phyloP scores from a whole-genome alignment of 2,113 vertebrate species.

The Oreochromis tanganicae region DNA sequence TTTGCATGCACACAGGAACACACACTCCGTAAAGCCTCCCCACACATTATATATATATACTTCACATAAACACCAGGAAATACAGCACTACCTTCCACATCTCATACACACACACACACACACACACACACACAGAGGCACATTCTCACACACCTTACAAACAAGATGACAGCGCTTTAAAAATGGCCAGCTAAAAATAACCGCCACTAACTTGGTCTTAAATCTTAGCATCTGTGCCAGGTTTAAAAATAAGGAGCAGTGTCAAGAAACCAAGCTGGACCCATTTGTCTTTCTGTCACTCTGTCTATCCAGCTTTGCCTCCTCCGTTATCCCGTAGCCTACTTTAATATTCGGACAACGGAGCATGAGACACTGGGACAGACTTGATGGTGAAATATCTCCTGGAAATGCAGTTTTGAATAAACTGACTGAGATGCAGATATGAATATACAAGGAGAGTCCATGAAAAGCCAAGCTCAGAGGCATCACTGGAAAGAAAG shows the following conservation, averaged over 20 bases:
- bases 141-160: constrained; percentile 35
- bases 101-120: neutral
- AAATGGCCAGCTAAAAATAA: constrained; percentile 85
- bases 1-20: neutral
- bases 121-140: neutral
- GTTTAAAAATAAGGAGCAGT: constrained; percentile 80
- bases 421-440: neutral
- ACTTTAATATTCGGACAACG: constrained; percentile 52
- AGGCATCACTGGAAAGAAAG: neutral
- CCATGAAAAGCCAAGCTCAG: neutral
- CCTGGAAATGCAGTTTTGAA: neutral
- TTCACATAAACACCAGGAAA: constrained; percentile 3
- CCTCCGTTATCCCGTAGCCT: constrained; percentile 46
- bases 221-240: constrained; percentile 78
- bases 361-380: constrained; percentile 12
- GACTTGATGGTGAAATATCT: constrained; percentile 4
- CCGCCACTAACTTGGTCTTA: constrained; percentile 78
- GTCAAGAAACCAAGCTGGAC: constrained; percentile 66
- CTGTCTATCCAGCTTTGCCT: constrained; percentile 51
- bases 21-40: neutral
- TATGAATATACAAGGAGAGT: neutral
- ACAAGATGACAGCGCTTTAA: constrained; percentile 63
- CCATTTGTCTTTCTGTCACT: constrained; percentile 73
- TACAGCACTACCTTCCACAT: constrained; percentile 1
- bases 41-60: neutral